Percentiles rank a stretch among this genome's conserved stretches.
Conservation (phyloP, 2,113 vertebrate genomes). For the Diphyllodes magnificus region DNA sequence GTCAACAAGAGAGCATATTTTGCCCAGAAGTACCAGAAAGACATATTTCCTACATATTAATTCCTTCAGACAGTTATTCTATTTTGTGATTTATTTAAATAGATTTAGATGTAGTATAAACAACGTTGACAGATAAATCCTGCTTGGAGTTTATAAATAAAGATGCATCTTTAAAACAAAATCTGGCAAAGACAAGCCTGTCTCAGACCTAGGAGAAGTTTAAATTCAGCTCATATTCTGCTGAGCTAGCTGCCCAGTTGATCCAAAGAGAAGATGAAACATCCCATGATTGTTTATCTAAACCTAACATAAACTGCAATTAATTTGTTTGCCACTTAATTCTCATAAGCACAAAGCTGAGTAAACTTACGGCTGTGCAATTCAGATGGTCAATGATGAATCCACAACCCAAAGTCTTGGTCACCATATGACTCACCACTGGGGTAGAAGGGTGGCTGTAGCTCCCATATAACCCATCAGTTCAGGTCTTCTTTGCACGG, state of each 20-base stretch:
- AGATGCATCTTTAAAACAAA: neutral
- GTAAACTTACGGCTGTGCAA: neutral
- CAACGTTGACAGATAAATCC: neutral
- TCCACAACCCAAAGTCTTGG: neutral
- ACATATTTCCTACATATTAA: neutral
- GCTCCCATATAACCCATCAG: neutral
- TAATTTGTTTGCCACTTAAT: neutral
- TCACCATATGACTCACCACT: neutral
- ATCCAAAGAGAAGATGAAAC: neutral
- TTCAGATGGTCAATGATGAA: neutral
- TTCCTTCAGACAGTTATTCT: neutral
- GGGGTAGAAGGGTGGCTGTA: rapidly evolving
- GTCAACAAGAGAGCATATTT: neutral
- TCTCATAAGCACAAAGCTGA: neutral
- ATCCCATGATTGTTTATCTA: neutral
- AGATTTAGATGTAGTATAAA: neutral
- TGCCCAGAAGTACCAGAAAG: neutral
- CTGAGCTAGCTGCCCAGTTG: neutral
- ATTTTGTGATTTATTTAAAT: neutral
- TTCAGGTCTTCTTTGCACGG: neutral
- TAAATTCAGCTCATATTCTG: neutral
- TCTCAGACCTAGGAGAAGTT: neutral
- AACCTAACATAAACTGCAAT: neutral
- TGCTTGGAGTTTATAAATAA: neutral
- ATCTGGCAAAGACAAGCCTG: neutral